Evolutionary conservation across 2,113 vertebrate species (phyloP), one percentile per base, ranked within the genome.

Genomic region (Oreochromis tanganicae): DNA sequence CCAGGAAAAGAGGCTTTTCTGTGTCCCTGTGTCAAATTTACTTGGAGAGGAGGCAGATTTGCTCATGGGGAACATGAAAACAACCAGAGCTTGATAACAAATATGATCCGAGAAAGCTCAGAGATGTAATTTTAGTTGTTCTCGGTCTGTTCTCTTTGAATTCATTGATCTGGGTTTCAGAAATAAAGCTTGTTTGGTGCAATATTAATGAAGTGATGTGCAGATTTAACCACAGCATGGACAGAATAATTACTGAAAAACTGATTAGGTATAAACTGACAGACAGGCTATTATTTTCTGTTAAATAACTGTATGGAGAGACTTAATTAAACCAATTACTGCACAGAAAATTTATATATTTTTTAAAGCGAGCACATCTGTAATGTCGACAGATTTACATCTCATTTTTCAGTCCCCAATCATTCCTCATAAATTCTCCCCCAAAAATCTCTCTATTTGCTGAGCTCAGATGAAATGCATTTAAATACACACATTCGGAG

Each of bases 1-100:
- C 36, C 80, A 36, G 32, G 87, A 87, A 93, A 92, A 92, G 81
- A 84, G 55, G 87, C 54, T 90, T 94, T 94, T 88, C 78, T 87
- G 48, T 85, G 87, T 88, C 71, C 68, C 83, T 82, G 84, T 81
- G 89, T 93, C 88, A 92, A 86, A 90, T 87, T 50, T 56, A 68
- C 46, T 80, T 80, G 63, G 50, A 24, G 10, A 56, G 16, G 19
- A 91, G 84, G 43, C 79, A 66, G 86, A 92, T 87, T 87, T 87
- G 80, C 57, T 87, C 87, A 80, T 16, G 55, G 79, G 80, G 36
- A 90, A 90, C 84, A 88, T 85, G 55, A 88, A 91, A 85, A 86
- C 85, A 83, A 84, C 12, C 68, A 24, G 55, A 81, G 54, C 34
- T 66, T 52, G 81, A 87, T 89, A 82, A 81, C 14, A 90, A 91